Conservation (phyloP, 2,888 invertebrate species). For the Neocrepidodera transversa region DNA sequence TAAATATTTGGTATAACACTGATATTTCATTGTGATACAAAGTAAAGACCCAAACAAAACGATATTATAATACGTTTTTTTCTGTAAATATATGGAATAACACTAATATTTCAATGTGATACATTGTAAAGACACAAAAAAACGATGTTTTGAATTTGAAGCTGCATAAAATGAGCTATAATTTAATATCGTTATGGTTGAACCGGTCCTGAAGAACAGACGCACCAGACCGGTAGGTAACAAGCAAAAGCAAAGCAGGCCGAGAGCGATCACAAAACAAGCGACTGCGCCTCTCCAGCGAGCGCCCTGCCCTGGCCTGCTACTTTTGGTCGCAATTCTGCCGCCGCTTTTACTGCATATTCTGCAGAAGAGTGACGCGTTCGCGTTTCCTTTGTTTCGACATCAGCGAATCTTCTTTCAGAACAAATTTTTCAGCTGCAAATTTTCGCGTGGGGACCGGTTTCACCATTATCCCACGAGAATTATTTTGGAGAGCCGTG, state of each 20-base stretch:
- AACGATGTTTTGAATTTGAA: too few relatives aligned
- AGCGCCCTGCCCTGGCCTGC: slow-evolving; percentile 35
- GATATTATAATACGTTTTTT: too few relatives aligned
- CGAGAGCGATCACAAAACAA: slow-evolving; percentile 8
- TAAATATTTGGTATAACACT: too few relatives aligned
- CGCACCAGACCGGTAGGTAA: slow-evolving; percentile 11
- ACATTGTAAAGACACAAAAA: too few relatives aligned
- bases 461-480: slow-evolving; percentile 3
- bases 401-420: background rate
- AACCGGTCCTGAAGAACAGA: background rate
- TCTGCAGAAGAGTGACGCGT: slow-evolving; percentile 37
- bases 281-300: slow-evolving; percentile 36
- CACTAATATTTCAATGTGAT: too few relatives aligned
- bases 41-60: too few relatives aligned
- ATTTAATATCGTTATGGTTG: too few relatives aligned
- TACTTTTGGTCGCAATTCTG: slow-evolving; percentile 24
- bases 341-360: slow-evolving; percentile 35
- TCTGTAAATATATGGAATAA: too few relatives aligned
- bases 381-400: slow-evolving; percentile 32
- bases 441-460: background rate
- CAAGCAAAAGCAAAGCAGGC: slow-evolving; percentile 8
- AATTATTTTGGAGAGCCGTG: background rate
- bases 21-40: too few relatives aligned
- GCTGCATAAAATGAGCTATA: too few relatives aligned
- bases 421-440: background rate